Evolutionary conservation across 2,113 vertebrate species (phyloP).

Genomic region (Nyctibius bracteatus): DNA sequence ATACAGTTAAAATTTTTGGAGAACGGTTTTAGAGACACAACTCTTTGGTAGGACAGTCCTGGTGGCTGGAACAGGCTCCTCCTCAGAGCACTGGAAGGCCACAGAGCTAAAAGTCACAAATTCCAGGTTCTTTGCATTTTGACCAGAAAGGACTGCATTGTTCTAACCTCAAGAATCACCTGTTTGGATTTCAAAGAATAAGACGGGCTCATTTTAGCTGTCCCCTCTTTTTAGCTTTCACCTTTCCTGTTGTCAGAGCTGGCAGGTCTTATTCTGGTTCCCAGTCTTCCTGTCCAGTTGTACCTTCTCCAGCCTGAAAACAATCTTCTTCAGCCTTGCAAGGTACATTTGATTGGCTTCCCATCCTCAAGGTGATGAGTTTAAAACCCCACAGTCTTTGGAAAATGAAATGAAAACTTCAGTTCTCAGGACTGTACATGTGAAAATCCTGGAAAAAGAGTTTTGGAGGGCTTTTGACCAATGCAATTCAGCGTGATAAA

Average conservation of each 20-base stretch:
- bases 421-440: not conserved
- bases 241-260: not conserved
- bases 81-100: not conserved
- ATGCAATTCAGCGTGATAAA: not conserved
- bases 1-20: conserved; percentile 29
- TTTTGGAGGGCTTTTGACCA: not conserved
- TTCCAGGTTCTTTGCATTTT: not conserved
- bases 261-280: not conserved
- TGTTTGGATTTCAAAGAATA: not conserved
- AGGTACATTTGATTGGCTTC: not conserved
- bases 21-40: not conserved
- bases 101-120: not conserved
- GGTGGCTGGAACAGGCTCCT: not conserved
- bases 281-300: not conserved
- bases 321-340: not conserved
- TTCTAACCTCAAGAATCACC: not conserved
- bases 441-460: not conserved
- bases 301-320: not conserved
- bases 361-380: not conserved
- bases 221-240: not conserved
- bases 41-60: not conserved
- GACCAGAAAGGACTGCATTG: not conserved
- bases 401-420: not conserved
- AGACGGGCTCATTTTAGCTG: not conserved
- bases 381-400: not conserved